Percentiles rank a stretch among this genome's conserved stretches.
These are phyloP conservation scores for Phallusia fumigata DNA, from an alignment of 23 tunicate species.

Conservation along the genomic window DNA sequence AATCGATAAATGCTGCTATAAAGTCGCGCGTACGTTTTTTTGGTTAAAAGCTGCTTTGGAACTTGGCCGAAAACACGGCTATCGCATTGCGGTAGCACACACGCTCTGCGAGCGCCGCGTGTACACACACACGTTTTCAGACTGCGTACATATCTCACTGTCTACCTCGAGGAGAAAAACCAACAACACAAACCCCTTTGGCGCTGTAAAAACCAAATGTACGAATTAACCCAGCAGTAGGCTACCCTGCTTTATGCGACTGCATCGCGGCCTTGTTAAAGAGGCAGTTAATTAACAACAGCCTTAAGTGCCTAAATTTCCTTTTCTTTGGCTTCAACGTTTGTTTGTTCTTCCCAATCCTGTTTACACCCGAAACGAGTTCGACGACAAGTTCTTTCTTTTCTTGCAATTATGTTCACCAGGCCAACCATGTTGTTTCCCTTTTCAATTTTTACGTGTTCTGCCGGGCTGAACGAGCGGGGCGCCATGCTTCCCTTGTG, in stretches of 20 bases:
- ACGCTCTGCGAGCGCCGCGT: neutral
- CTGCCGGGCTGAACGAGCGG: neutral
- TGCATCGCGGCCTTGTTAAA: too few relatives aligned
- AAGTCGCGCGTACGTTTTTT: neutral
- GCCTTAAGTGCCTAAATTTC: neutral
- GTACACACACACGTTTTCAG: neutral
- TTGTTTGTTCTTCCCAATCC: neutral
- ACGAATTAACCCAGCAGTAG: neutral
- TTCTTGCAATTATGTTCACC: neutral
- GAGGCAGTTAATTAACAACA: neutral
- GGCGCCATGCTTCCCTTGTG: neutral
- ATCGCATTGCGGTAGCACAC: neutral
- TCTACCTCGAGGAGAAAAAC: conserved; percentile 2
- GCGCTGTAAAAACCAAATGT: neutral
- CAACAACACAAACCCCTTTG: neutral
- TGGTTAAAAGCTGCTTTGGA: neutral
- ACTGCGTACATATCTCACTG: neutral
- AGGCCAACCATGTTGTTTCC: neutral
- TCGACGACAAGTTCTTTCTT: neutral
- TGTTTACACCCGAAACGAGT: neutral
- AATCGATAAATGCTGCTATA: too few relatives aligned
- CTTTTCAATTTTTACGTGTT: neutral
- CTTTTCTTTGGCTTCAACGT: neutral
- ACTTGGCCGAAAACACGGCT: neutral
- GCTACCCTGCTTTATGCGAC: neutral